A percentile compares a stretch with the other conserved stretches of the same genome.
These are phyloP conservation scores for Linhomoeus sp. DNA, from an alignment of 2,888 invertebrate species.

Conservation along the genomic window DNA sequence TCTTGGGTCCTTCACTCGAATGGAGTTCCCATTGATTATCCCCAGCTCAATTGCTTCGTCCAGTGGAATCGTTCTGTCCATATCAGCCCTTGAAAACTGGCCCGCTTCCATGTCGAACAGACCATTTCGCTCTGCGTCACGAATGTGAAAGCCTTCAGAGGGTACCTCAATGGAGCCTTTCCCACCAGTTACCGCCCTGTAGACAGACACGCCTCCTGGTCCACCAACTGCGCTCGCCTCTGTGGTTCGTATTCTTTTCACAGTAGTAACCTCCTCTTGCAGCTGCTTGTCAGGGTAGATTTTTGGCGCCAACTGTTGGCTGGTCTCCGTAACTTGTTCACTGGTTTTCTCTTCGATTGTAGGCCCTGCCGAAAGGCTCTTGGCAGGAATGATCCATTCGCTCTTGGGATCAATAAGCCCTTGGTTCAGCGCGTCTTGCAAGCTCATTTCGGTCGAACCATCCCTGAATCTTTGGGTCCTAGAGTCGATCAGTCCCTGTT, in stretches of 20 bases:
- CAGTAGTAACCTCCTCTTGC: constrained; percentile 26
- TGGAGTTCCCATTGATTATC: constrained; percentile 52
- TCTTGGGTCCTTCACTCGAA: constrained; percentile 60
- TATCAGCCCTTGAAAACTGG: constrained; percentile 61
- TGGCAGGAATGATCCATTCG: constrained; percentile 27
- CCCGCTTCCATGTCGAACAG: constrained; percentile 64
- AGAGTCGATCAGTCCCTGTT: constrained; percentile 52
- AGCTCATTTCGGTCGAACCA: constrained; percentile 39
- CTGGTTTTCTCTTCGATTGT: constrained; percentile 27
- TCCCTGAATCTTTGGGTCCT: constrained; percentile 26
- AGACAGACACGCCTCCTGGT: constrained; percentile 20
- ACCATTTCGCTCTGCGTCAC: constrained; percentile 58
- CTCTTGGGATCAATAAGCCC: constrained; percentile 25
- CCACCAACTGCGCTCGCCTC: constrained; percentile 24
- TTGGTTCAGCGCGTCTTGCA: constrained; percentile 28
- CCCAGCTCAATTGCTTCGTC: constrained; percentile 43
- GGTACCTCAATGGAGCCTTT: constrained; percentile 46
- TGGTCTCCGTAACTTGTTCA: constrained; percentile 25
- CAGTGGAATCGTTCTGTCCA: constrained; percentile 59
- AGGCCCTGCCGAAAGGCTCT: constrained; percentile 17
- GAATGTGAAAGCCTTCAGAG: constrained; percentile 57
- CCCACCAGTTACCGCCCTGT: constrained; percentile 26
- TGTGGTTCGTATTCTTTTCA: constrained; percentile 22
- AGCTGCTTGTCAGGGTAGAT: constrained; percentile 18
- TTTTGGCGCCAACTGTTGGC: constrained; percentile 26